These are phyloP conservation scores for Drosophila histrio DNA, from an alignment of 2,888 invertebrate genomes.

Conservation along the genomic window DNA sequence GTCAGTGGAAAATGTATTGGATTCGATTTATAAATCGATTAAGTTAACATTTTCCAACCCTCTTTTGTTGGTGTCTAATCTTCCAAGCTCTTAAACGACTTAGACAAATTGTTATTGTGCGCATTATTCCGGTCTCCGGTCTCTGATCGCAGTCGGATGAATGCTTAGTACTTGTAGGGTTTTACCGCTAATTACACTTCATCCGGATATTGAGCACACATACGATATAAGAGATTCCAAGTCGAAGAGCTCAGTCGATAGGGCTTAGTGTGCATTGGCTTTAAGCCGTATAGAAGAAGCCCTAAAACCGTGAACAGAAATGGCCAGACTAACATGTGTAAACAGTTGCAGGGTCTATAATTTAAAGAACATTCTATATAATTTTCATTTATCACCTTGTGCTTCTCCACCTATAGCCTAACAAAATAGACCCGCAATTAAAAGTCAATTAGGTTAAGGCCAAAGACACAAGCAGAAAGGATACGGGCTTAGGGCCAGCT, in stretches of 20 bases:
- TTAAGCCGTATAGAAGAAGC: conserved; percentile 36
- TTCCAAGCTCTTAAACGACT: conserved; percentile 12
- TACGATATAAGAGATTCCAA: background rate
- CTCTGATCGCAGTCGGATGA: conserved; percentile 17
- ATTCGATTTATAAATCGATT: background rate
- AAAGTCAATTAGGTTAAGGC: conserved; percentile 67
- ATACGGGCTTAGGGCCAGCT: conserved; percentile 49
- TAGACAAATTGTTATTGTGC: conserved; percentile 38
- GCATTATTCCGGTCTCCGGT: conserved; percentile 32
- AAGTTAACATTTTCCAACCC: background rate
- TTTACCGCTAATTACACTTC: conserved; percentile 77
- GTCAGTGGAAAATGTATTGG: background rate
- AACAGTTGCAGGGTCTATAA: conserved; percentile 35
- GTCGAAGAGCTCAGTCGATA: conserved; percentile 34
- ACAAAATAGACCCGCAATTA: conserved; percentile 64
- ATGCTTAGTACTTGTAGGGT: conserved; percentile 57
- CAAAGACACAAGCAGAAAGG: conserved; percentile 35
- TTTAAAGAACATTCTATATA: conserved; percentile 37
- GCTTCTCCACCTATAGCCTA: conserved; percentile 1
- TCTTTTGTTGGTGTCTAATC: background rate
- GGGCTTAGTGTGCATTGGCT: conserved; percentile 32
- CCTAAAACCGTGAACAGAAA: conserved; percentile 17
- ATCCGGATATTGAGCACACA: conserved; percentile 68
- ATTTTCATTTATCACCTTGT: conserved; percentile 58
- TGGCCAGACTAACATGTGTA: conserved; percentile 18